Base-by-base conservation (phyloP, 2,888 invertebrate species). In the Ophion slaviceki region DNA sequence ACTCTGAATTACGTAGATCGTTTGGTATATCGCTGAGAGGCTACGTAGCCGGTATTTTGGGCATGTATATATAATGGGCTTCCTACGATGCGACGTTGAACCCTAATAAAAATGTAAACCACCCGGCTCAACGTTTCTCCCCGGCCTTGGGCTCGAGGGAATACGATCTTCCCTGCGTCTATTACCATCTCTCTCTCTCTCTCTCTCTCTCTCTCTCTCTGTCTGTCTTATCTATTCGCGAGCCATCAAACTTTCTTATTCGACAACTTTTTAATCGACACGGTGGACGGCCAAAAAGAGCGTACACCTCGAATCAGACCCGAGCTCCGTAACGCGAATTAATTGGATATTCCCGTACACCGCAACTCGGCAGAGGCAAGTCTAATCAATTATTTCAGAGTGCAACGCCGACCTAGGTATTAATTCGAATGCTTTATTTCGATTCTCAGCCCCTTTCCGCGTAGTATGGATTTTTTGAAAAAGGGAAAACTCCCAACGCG, bases 51-150 rank as follows among this genome's bases (percentile, higher is more conserved):
- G 36, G 77, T 67, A 76, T 68, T 70, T 66, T n/a, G 76, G 64
- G 64, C 66, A 32, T 67, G 8, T 70, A 82, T 77, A 71, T 57
- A 53, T 20, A 71, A 71, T 47, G 40, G 32, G 53, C 57, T 64
- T 82, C 57, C 40, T 76, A 24, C 47, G 67, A 71, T 70, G 78
- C 68, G 81, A 75, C 62, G 72, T 32, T 72, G 71, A 83, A 82
- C 78, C 81, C 82, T 87, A 86, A 87, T 86, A 87, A 87, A 87
- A 87, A 87, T 86, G 85, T 86, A 86, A 86, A 87, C 87, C 86
- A 87, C 87, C 83, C 81, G 24, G 84, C 72, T 80, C 81, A 67
- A 72, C 80, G 57, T 80, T 80, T 28, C 40, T 36, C 28, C 59
- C 64, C 71, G 14, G 66, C 40, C 82, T 82, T 72, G n/a, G 8